Conservation (phyloP, 1,140 invertebrate species). For the Marisa cornuarietis region DNA sequence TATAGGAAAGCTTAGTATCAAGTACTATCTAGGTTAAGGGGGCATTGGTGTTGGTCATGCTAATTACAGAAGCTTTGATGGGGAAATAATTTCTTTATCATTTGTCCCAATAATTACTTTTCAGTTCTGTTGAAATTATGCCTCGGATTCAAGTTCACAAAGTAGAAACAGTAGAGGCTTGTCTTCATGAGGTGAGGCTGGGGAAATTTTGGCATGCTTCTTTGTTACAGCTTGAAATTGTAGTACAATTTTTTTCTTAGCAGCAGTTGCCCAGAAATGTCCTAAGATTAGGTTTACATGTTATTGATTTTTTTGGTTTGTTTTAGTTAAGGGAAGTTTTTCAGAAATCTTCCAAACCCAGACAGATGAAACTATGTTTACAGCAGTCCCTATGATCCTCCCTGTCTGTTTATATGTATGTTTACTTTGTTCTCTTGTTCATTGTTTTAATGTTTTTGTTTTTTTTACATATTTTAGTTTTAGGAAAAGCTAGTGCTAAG, state of each 20-base stretch:
- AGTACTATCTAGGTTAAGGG: background rate
- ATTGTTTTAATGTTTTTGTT: conserved; percentile 28
- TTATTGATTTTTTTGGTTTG: no score
- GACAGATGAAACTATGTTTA: no score
- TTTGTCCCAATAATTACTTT: conserved; percentile 6
- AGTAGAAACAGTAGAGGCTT: conserved; percentile 87
- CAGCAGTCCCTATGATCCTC: no score
- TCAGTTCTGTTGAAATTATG: conserved; percentile 59
- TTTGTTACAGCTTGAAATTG: background rate
- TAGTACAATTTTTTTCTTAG: no score
- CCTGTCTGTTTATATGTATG: background rate
- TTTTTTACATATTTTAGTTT: background rate
- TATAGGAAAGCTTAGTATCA: background rate
- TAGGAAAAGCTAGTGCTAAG: no score
- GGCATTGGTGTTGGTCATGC: background rate
- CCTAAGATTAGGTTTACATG: no score
- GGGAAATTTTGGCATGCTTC: background rate
- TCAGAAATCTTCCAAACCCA: no score
- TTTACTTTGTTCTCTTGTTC: background rate
- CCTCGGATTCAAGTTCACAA: conserved; percentile 80
- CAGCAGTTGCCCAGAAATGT: no score
- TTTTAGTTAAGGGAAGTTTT: no score
- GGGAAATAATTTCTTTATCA: background rate
- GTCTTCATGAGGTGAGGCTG: conserved; percentile 81
- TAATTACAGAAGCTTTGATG: no score